Base-by-base conservation (phyloP, 2,113 vertebrate genomes). In the Malurus alboscapulatus region DNA sequence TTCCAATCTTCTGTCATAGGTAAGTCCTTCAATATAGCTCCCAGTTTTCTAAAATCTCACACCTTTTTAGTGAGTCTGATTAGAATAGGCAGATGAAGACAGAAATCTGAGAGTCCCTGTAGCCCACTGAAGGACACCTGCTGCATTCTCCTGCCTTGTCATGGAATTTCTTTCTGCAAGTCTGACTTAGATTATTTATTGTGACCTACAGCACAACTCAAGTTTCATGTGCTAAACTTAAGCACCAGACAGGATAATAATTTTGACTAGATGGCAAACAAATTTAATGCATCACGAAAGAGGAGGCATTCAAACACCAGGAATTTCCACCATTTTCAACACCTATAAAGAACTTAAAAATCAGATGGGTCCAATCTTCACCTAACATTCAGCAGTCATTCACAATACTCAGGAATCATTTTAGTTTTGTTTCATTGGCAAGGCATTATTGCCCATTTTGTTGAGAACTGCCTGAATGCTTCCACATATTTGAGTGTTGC, bases 211-310 rank as follows among this genome's bases (percentile, higher is more conserved):
- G n/a, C 50, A 36, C 9, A 65, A 42, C 12, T 67, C 40, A 62
- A 27, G 20, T 7, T 82, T 76, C 45, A 44, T 57, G 34, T 24
- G 54, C n/a, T 45, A 57, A 82, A 42, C 26, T 75, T 51, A 47
- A 68, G 47, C 78, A 94, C 9, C 45, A 75, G 48, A 44, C 12
- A 87, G 26, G 29, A 68, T 42, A 72, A 44, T 48, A 38, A 59
- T 75, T 91, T 76, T 44, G 22, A 76, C 12, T 69, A 65, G 40
- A 38, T 29, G 58, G 32, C 17, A 87, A 91, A 94, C 34, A 54
- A 74, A 34, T 4, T 2, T 5, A 42, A 79, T 12, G 20, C 24
- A 26, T 36, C n/a, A 32, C 0, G 0, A 84, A 59, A 89, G 40
- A 78, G 45, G 36, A 72, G 55, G 45, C 11, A 57, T 38, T 73